Evolutionary conservation across 2,113 vertebrate genomes (phyloP), one percentile per base, ranked within the genome.

Genomic region (Mastomys coucha): DNA sequence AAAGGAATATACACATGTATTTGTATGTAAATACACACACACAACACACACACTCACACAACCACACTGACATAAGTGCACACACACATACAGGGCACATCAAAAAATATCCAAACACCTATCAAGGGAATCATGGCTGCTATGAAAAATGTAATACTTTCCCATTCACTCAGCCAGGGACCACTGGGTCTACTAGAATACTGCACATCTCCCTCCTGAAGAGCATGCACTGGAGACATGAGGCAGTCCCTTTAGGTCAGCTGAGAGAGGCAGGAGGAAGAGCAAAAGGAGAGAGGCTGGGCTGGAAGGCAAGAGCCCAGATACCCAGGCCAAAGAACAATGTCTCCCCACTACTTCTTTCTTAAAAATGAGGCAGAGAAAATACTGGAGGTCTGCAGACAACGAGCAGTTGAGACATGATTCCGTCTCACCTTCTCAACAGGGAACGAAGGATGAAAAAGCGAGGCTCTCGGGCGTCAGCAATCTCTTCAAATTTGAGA

Each of bases 401-500:
- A 98, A 95, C 88, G 96, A 70, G 96, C 98, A 98, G 96, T 88
- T 93, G 82, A 96, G 95, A 96, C 81, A 26, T 67, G 67, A 95
- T 95, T 97, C 88, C 78, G 97, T 98, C 98, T 98, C 97, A 98
- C 97, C 97, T 98, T 97, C 97, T 92, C 96, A 97, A 96, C 67
- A 97, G 97, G 96, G 97, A 95, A 86, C 97, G 85, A 28, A 97
- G 95, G 97, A 96, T 96, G 96, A 98, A 98, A 97, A 98, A 98
- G 97, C 94, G 96, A 97, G 97, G 98, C 97, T 98, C 98, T 98
- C 93, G 98, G 98, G 97, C 97, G 60, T 97, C 98, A 98, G 97
- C 98, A 98, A 98, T 98, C 98, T 98, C 97, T 97, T 97, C 94
- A 95, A 91, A 96, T 94, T 98, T 80, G 97, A 97, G 98, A 98